These are phyloP conservation scores for Aphelinus atriplicis DNA, from an alignment of 1,140 invertebrate genomes.

Conservation along the genomic window DNA sequence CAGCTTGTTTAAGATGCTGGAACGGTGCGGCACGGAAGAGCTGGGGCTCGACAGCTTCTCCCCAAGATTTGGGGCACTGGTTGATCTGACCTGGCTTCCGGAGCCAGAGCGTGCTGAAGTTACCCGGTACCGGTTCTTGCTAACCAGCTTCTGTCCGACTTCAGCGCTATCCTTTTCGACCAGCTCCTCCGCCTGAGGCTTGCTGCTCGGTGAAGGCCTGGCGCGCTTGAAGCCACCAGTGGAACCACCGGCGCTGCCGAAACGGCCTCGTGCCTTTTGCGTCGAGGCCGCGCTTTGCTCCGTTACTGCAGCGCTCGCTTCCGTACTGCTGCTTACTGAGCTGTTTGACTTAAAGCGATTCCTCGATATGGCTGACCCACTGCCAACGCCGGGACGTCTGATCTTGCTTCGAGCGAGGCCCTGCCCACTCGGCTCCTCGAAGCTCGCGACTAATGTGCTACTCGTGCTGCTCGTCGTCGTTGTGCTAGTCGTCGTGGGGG, in stretches of 20 bases:
- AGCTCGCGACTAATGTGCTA: background rate
- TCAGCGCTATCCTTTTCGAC: conserved; percentile 55
- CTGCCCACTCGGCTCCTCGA: conserved; percentile 52
- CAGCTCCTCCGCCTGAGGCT: background rate
- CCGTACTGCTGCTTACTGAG: conserved; percentile 53
- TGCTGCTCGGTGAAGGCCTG: conserved; percentile 47
- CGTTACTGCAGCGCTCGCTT: conserved; percentile 48
- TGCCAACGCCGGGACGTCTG: background rate
- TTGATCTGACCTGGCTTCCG: conserved; percentile 45
- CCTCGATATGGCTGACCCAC: background rate
- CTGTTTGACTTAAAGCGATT: conserved; percentile 35
- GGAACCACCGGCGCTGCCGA: conserved; percentile 44
- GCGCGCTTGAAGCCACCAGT: conserved; percentile 54
- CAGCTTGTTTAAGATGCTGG: conserved; percentile 53
- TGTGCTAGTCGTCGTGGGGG: conserved; percentile 49
- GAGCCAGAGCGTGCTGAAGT: conserved; percentile 42
- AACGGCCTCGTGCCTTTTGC: conserved; percentile 52
- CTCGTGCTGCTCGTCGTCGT: conserved; percentile 39
- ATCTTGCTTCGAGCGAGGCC: conserved; percentile 6
- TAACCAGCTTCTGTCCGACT: no score
- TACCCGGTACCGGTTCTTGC: conserved; percentile 51
- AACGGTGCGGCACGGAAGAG: conserved; percentile 7
- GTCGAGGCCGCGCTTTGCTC: conserved; percentile 51
- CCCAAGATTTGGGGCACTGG: conserved; percentile 39
- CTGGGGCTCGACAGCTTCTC: conserved; percentile 50